Base-by-base conservation (phyloP, 2,113 vertebrate genomes). In the Lamprologus lemairii region DNA sequence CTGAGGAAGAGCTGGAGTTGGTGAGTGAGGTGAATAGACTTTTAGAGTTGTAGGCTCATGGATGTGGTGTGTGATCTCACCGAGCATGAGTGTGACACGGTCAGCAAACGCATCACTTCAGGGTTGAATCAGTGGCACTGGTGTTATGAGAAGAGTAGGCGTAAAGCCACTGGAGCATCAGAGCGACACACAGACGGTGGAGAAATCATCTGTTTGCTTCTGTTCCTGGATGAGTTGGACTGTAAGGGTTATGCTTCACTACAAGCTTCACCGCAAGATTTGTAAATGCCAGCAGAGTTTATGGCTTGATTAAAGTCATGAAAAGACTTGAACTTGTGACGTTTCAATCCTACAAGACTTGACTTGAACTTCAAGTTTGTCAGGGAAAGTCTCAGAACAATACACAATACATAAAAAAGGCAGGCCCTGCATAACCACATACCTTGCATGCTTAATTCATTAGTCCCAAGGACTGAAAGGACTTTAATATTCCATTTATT, bases 1-100 rank as follows among this genome's bases (percentile, higher is more conserved):
- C 98, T 54, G 98, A 99, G 95, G 98, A 99, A 91, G 98, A 99
- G 94, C 95, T 99, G 97, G 98, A 98, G 94, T 96, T 99, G 98
- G 98, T 99, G 97, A 99, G 97, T 98, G 96, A 96, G 96, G 96
- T 97, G 96, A 96, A 96, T 94, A 95, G 89, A 92, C 89, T 84
- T 87, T 33, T 33, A 83, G 89, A 92, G 87, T 87, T 87, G n/a
- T 87, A 88, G 87, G 87, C 75, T 94, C 23, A 23, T 91, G 92
- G 91, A 87, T 93, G 93, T 94, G 57, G 80, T 92, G 91, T 94
- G 91, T 91, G 90, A 88, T 89, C 84, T 85, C 88, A 91, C 83
- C 3, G 10, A 92, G 94, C 94, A 94, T 93, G 94, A 88, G 65
- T 84, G 88, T 91, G 89, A 88, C 71, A 65, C 81, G 17, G 10